A percentile compares a stretch with the other conserved stretches of the same genome.
These are phyloP conservation scores for Syncerus caffer DNA, from an alignment of 2,797 vertebrate species.

Conservation along the genomic window DNA sequence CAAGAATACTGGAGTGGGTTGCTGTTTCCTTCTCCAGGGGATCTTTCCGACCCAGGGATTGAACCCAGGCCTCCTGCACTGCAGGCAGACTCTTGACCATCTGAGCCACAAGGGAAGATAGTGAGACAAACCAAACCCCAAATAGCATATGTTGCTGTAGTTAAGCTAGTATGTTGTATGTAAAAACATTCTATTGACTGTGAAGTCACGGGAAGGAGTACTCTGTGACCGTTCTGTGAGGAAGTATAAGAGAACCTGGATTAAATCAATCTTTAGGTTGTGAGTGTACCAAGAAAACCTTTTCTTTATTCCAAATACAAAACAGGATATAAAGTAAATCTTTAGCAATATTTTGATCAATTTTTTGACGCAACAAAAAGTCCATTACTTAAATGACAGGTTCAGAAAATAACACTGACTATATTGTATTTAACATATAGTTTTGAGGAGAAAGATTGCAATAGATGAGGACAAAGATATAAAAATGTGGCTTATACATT, in stretches of 20 bases:
- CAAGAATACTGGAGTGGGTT: neutral
- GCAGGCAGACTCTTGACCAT: neutral
- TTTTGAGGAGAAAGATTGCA: neutral
- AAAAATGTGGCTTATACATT: conserved; percentile 17
- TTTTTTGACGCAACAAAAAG: neutral
- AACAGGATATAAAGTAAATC: neutral
- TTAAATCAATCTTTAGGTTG: neutral
- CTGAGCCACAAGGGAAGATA: neutral
- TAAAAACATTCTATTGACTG: neutral
- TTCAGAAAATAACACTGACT: neutral
- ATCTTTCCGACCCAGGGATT: neutral
- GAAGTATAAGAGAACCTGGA: neutral
- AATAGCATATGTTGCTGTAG: neutral
- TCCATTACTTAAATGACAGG: neutral
- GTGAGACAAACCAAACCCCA: neutral
- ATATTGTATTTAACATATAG: neutral
- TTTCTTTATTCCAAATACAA: neutral
- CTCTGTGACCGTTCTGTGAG: neutral
- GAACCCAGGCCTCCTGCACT: neutral
- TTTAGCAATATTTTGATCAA: neutral
- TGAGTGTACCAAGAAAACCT: neutral
- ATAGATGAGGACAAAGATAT: neutral
- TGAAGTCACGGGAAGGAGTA: neutral
- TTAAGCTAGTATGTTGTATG: neutral
- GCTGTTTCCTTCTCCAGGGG: neutral